phyloP scores from a whole-genome alignment of 2,113 vertebrate genomes.

The Saguinus imperator region DNA sequence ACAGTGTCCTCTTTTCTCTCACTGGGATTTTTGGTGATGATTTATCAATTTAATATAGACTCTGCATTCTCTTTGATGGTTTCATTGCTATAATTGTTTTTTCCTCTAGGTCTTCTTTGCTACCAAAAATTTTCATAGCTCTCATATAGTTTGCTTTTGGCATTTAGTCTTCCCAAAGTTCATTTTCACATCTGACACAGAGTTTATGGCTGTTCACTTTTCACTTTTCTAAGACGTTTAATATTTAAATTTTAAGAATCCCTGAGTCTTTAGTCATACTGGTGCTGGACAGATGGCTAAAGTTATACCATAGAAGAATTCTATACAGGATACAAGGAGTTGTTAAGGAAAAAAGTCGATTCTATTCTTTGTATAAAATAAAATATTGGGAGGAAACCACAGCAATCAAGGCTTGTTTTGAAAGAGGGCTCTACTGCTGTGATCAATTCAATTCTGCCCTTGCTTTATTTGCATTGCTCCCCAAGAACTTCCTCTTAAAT shows the following conservation, averaged over 20 bases:
- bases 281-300: background rate
- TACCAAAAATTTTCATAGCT: background rate
- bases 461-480: background rate
- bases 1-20: background rate
- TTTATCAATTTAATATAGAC: background rate
- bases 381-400: background rate
- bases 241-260: background rate
- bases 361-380: background rate
- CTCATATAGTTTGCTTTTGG: conserved; percentile 13
- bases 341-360: background rate
- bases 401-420: background rate
- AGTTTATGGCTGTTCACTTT: background rate
- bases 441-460: background rate
- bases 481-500: background rate
- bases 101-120: background rate
- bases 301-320: background rate
- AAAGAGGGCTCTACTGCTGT: background rate
- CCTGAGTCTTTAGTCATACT: background rate
- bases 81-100: background rate
- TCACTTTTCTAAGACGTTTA: background rate
- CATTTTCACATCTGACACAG: background rate
- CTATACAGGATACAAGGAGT: background rate
- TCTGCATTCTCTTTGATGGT: background rate
- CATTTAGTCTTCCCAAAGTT: background rate
- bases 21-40: background rate